Evolutionary conservation across 2,888 invertebrate species (phyloP).

Genomic region (Conomelus anceps): DNA sequence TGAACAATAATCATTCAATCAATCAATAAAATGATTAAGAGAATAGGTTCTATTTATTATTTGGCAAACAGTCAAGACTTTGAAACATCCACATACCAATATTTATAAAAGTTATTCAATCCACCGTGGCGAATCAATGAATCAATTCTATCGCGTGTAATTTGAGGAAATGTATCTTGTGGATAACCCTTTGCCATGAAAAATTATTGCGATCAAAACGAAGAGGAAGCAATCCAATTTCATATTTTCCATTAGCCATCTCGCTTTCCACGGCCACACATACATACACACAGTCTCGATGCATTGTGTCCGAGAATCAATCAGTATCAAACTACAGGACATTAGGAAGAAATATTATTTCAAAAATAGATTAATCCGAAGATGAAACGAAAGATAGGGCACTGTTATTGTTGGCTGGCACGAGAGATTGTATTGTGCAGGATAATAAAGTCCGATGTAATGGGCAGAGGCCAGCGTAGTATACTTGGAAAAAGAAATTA

Average conservation of each 20-base stretch:
- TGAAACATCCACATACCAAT: neutral
- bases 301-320: neutral
- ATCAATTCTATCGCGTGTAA: neutral
- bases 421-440: neutral
- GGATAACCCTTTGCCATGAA: neutral
- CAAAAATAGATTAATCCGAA: neutral
- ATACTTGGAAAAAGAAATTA: neutral
- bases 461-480: neutral
- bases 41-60: neutral
- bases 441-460: neutral
- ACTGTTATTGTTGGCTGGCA: neutral
- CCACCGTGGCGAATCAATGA: neutral
- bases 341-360: neutral
- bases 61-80: neutral
- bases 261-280: neutral
- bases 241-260: neutral
- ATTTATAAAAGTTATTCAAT: neutral
- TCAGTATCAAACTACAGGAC: neutral
- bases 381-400: neutral
- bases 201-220: neutral
- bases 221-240: neutral
- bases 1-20: too few relatives aligned
- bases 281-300: neutral
- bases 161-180: neutral
- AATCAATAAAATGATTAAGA: neutral